phyloP scores from a whole-genome alignment of 2,113 vertebrate species.

The Psilopsiagon aymara region DNA sequence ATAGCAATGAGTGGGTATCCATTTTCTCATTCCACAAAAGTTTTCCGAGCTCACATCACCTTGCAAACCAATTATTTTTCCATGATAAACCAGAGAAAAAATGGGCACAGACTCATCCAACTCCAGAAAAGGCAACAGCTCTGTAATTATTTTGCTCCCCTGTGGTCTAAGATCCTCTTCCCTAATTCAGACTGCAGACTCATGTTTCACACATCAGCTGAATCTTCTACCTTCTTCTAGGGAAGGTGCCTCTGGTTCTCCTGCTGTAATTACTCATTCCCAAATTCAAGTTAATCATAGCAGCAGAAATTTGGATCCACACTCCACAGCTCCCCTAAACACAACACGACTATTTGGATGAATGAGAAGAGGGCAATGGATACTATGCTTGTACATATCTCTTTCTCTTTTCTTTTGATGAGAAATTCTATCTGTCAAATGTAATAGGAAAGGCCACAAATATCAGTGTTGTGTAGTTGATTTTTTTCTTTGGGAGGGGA shows the following conservation, averaged over 20 bases:
- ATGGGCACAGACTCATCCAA: neutral
- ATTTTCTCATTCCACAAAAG: neutral
- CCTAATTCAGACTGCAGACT: neutral
- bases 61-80: neutral
- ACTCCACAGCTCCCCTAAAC: neutral
- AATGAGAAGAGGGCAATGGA: neutral
- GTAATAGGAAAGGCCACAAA: neutral
- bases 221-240: neutral
- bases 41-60: neutral
- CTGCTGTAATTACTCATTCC: neutral
- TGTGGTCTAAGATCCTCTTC: neutral
- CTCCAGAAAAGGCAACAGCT: neutral
- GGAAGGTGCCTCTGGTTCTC: neutral
- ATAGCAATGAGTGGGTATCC: neutral
- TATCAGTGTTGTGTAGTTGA: neutral
- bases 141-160: neutral
- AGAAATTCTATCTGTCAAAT: neutral
- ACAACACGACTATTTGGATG: neutral
- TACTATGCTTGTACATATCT: neutral
- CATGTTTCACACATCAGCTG: neutral
- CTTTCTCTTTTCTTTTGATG: neutral
- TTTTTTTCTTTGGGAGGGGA: fast-evolving
- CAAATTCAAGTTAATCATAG: neutral
- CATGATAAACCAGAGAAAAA: neutral
- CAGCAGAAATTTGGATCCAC: neutral